Conservation (phyloP, 2,113 vertebrate genomes). For the Genyomyrus donnyi region DNA sequence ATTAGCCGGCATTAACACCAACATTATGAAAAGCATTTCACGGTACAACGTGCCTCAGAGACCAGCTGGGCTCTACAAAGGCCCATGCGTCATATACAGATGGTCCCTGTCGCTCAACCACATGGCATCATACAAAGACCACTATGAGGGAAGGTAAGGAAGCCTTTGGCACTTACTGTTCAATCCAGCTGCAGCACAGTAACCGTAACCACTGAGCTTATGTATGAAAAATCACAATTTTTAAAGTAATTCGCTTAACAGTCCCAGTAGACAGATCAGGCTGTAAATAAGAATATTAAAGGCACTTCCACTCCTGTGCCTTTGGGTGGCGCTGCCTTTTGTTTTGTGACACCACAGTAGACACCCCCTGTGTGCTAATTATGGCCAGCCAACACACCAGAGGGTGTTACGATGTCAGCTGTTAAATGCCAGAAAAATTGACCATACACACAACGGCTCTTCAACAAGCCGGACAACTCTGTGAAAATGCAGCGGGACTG, state of each 20-base stretch:
- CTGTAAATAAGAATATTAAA: neutral
- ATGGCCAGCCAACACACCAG: neutral
- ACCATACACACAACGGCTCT: neutral
- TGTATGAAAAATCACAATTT: neutral
- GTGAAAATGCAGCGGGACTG: neutral
- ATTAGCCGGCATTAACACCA: slow-evolving; percentile 45
- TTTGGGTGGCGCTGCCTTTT: neutral
- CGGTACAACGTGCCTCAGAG: slow-evolving; percentile 33
- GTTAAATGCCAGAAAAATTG: neutral
- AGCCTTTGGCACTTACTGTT: slow-evolving; percentile 16
- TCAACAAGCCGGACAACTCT: neutral
- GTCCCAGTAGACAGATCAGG: neutral
- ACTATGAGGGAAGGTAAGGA: neutral
- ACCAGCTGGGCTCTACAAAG: slow-evolving; percentile 52
- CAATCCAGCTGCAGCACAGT: slow-evolving; percentile 5
- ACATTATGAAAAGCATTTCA: slow-evolving; percentile 34
- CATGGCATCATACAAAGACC: neutral
- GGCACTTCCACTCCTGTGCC: neutral
- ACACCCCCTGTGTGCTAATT: neutral
- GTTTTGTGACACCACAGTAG: neutral
- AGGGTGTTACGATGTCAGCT: neutral
- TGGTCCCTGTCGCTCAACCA: slow-evolving; percentile 6
- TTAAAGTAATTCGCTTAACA: neutral
- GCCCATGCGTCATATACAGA: slow-evolving; percentile 40
- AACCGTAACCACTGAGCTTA: neutral